Evolutionary conservation across 2,888 invertebrate genomes (phyloP).

Genomic region (Lucinisca nassula): DNA sequence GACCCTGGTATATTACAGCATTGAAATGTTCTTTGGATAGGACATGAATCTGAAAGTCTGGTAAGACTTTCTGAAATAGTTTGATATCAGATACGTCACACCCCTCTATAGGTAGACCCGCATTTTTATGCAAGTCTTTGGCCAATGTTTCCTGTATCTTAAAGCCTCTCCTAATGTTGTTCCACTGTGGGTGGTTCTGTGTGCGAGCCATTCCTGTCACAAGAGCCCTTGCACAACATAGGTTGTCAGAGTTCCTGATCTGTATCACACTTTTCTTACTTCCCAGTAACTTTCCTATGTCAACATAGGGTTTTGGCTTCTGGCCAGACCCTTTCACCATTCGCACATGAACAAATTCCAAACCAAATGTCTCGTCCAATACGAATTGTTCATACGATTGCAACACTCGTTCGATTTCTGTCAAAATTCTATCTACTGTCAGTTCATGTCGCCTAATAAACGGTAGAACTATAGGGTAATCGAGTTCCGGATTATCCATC

Average conservation of each 20-base stretch:
- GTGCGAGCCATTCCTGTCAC: constrained; percentile 55
- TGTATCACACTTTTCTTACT: constrained; percentile 32
- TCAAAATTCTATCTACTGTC: not conserved
- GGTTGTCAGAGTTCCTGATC: constrained; percentile 48
- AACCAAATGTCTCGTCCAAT: not conserved
- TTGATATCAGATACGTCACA: constrained; percentile 61
- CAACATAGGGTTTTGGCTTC: not conserved
- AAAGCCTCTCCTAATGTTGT: constrained; percentile 29
- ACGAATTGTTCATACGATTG: not conserved
- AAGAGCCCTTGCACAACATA: constrained; percentile 59
- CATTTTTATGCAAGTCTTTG: constrained; percentile 24
- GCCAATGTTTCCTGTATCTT: constrained; percentile 41
- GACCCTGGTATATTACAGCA: constrained; percentile 46
- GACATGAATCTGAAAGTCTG: constrained; percentile 45
- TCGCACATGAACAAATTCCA: not conserved
- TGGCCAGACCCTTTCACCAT: not conserved
- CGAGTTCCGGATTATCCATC: not conserved
- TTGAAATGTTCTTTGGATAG: constrained; percentile 54
- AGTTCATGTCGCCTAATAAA: not conserved
- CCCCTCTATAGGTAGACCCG: constrained; percentile 21
- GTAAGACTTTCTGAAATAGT: constrained; percentile 32
- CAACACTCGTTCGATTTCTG: not conserved
- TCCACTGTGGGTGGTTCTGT: constrained; percentile 48
- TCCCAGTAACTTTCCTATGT: not conserved
- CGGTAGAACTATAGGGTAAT: not conserved